Base-by-base conservation (phyloP, 2,888 invertebrate species). In the Hydraecia micacea region DNA sequence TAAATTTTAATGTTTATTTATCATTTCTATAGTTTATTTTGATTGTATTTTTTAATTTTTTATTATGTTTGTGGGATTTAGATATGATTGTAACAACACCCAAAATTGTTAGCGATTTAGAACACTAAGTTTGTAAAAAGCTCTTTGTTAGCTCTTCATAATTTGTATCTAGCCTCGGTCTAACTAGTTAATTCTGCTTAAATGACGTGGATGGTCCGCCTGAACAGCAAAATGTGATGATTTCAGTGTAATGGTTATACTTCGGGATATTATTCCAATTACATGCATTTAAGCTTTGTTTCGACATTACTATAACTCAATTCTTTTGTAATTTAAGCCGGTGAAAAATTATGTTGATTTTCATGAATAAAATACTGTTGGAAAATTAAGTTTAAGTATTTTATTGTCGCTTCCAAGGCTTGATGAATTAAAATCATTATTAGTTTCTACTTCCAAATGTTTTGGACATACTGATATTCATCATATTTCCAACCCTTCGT, bases 351-450 rank as follows among this genome's bases (percentile, higher is more conserved):
- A 78, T 88, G 88, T 84, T 84, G 73, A 80, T 73, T 80, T 77
- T 86, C 2, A 75, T 74, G 69, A 87, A 81, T 86, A 86, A 87
- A 83, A 75, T 25, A n/a, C 68, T 79, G 70, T 85, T 79, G 21
- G n/a, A 75, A 73, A 71, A 55, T 32, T 15, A 46, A n/a, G n/a
- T n/a, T n/a, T 32, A 8, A 70, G 0, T 32, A 18, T 73, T 73
- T 81, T 39, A 55, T 39, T 75, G 13, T 75, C 42, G 28, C 1
- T 32, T 25, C 18, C 9, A 32, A 52, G 0, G 8, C 0, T 65
- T 18, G 18, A 21, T 18, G 18, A 15, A 52, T 7, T 39, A 28
- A 2, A 68, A 49, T 69, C 15, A 52, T 46, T 46, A 42, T 6
- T 67, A 42, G 28, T 11, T 25, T 21, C 0, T 39, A 39, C 25